Evolutionary conservation across 2,888 invertebrate species (phyloP).

Genomic region (Neoitamus cyanurus): DNA sequence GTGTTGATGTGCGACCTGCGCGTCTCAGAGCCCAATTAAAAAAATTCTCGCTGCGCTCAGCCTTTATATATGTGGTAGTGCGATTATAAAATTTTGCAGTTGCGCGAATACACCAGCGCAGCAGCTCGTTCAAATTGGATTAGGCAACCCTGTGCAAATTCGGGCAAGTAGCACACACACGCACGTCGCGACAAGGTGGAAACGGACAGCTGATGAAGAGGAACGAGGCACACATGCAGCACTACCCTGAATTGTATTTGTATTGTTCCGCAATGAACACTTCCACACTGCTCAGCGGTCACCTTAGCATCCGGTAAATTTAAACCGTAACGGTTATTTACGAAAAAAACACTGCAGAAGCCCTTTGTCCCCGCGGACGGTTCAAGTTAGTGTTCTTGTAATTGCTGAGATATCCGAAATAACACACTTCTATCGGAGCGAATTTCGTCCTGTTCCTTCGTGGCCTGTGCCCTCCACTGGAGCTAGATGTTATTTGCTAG

Average conservation of each 20-base stretch:
- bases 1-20: background rate
- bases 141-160: background rate
- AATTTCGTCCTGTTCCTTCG: background rate
- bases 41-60: background rate
- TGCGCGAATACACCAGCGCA: background rate
- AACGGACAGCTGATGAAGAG: slow-evolving; percentile 68
- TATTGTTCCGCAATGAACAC: slow-evolving; percentile 38
- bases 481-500: slow-evolving; percentile 51
- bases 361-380: background rate
- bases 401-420: background rate
- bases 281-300: slow-evolving; percentile 39
- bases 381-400: background rate
- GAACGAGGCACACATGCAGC: slow-evolving; percentile 61
- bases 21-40: background rate
- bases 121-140: background rate
- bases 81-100: background rate
- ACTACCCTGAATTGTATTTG: background rate
- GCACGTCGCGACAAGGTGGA: slow-evolving; percentile 66
- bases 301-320: background rate
- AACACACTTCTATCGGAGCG: background rate
- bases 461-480: background rate
- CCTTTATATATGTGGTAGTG: background rate
- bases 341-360: background rate
- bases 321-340: background rate
- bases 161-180: background rate